Percentiles rank a stretch among this genome's conserved stretches.
Conservation (phyloP, 2,797 vertebrate species). For the Cheirogaleus major region DNA sequence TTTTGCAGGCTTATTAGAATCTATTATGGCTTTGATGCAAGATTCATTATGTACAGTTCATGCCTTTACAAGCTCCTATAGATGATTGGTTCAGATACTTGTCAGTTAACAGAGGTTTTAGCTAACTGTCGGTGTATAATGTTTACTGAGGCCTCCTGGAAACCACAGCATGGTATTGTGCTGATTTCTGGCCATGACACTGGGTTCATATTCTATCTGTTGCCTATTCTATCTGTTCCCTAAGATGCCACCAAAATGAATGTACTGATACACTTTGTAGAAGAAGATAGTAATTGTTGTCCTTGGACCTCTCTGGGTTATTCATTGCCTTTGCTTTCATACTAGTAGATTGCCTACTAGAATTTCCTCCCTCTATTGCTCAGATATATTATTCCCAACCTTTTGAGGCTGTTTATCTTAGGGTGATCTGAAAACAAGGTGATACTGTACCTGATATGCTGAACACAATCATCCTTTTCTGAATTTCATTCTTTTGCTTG, state of each 20-base stretch:
- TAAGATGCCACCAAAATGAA: background rate
- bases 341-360: background rate
- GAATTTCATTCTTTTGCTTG: background rate
- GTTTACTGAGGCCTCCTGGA: background rate
- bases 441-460: background rate
- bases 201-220: background rate
- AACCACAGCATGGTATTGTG: background rate
- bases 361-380: background rate
- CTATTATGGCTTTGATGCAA: background rate
- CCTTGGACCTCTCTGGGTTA: background rate
- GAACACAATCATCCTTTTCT: background rate
- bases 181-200: background rate
- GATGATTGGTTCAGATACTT: background rate
- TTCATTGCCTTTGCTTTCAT: background rate
- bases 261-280: background rate
- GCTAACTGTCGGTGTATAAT: background rate
- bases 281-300: background rate
- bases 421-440: background rate
- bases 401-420: constrained; percentile 14
- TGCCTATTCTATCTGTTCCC: background rate
- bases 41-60: background rate
- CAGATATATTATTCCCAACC: background rate
- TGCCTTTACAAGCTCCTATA: background rate
- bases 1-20: background rate
- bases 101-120: background rate